Conservation (phyloP, 2,888 invertebrate species). For the Eledona agricola region DNA sequence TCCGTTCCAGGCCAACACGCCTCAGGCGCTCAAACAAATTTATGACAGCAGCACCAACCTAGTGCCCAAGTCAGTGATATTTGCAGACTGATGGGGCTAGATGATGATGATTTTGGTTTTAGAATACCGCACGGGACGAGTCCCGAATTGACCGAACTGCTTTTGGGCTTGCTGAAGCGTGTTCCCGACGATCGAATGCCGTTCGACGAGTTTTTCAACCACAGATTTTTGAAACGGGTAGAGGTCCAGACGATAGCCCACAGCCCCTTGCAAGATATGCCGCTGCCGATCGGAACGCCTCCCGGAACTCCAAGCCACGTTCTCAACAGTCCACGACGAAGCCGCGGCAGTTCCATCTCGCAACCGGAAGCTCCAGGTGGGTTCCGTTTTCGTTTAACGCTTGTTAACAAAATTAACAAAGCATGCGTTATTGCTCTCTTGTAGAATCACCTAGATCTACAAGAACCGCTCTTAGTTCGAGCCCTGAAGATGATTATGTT, state of each 20-base stretch:
- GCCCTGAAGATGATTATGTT: slow-evolving; percentile 86
- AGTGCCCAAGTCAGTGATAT: slow-evolving; percentile 81
- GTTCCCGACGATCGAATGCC: slow-evolving; percentile 95
- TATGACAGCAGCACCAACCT: slow-evolving; percentile 95
- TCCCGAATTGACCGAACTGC: slow-evolving; percentile 84
- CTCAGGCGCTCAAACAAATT: slow-evolving; percentile 94
- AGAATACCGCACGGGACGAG: slow-evolving; percentile 96
- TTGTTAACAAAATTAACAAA: slow-evolving; percentile 25
- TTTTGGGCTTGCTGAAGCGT: slow-evolving; percentile 86
- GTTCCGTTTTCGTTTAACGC: slow-evolving; percentile 46
- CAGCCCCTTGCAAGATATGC: slow-evolving; percentile 53
- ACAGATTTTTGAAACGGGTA: slow-evolving; percentile 84
- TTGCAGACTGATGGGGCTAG: too few species aligned
- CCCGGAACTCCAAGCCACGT: slow-evolving; percentile 42
- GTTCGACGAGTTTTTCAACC: slow-evolving; percentile 95
- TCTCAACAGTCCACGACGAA: slow-evolving; percentile 38
- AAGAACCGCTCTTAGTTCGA: slow-evolving; percentile 63
- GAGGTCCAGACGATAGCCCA: slow-evolving; percentile 57
- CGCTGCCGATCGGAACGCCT: slow-evolving; percentile 56
- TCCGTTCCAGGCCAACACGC: slow-evolving; percentile 97
- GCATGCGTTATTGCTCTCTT: too few species aligned
- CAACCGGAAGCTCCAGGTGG: slow-evolving; percentile 52
- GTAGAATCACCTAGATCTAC: slow-evolving; percentile 60
- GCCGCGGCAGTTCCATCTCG: slow-evolving; percentile 49
- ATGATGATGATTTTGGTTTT: too few species aligned